phyloP scores from a whole-genome alignment of 2,888 invertebrate genomes.

The Priocnemis perturbator region DNA sequence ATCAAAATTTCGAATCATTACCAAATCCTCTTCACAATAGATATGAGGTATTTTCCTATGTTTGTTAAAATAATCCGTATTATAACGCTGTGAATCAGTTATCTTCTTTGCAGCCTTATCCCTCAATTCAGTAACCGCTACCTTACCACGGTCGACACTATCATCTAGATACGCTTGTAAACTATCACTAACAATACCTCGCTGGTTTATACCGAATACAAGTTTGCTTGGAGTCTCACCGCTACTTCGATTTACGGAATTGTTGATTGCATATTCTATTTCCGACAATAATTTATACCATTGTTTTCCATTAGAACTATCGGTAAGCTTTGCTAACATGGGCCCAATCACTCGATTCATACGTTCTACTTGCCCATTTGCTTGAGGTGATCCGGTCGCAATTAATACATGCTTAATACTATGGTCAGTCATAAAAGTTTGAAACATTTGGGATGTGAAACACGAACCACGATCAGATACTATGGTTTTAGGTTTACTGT shows the following conservation, averaged over 20 bases:
- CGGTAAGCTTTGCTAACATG: slow-evolving; percentile 33
- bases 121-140: slow-evolving; percentile 44
- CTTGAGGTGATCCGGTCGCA: slow-evolving; percentile 45
- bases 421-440: slow-evolving; percentile 35
- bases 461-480: slow-evolving; percentile 41
- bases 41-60: slow-evolving; percentile 44
- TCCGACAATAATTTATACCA: slow-evolving; percentile 43
- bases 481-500: slow-evolving; percentile 31
- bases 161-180: slow-evolving; percentile 31
- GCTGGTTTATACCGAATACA: slow-evolving; percentile 59
- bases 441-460: slow-evolving; percentile 45
- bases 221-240: slow-evolving; percentile 49
- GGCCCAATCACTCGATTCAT: slow-evolving; percentile 41
- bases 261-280: slow-evolving; percentile 49
- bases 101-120: slow-evolving; percentile 37
- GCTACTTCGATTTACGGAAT: slow-evolving; percentile 52
- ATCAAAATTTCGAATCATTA: slow-evolving; percentile 41
- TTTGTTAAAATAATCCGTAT: slow-evolving; percentile 53
- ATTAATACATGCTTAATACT: slow-evolving; percentile 36
- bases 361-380: slow-evolving; percentile 50
- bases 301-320: slow-evolving; percentile 27
- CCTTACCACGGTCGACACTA: no score
- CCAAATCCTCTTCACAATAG: slow-evolving; percentile 36
- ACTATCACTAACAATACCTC: slow-evolving; percentile 43
- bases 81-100: slow-evolving; percentile 48